phyloP scores from a whole-genome alignment of 2,797 vertebrate genomes.

The Ispidina picta region DNA sequence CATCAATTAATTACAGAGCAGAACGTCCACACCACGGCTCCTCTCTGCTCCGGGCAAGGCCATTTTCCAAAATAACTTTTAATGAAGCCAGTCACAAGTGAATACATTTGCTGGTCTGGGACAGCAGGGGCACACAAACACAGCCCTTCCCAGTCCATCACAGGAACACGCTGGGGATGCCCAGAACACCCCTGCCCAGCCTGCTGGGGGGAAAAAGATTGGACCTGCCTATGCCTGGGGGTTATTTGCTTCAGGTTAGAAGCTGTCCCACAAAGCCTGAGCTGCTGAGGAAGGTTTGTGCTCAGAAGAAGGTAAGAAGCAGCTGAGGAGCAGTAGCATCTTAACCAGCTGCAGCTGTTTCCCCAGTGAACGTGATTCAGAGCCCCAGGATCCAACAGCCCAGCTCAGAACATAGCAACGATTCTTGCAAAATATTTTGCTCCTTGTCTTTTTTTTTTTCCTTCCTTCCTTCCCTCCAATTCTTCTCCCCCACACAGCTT shows the following conservation, averaged over 20 bases:
- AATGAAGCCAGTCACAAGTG: neutral
- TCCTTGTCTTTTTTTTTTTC: neutral
- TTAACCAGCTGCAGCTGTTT: conserved; percentile 72
- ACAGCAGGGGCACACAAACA: neutral
- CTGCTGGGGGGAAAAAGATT: neutral
- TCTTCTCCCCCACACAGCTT: conserved; percentile 18
- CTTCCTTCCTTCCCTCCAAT: too few relatives aligned
- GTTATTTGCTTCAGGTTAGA: neutral
- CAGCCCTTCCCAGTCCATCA: neutral
- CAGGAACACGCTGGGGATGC: neutral
- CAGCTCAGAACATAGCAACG: conserved; percentile 62
- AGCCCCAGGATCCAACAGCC: conserved; percentile 41
- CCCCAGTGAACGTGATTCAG: conserved; percentile 64
- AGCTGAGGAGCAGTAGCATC: conserved; percentile 68
- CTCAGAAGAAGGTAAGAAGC: conserved; percentile 34
- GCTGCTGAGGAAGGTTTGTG: neutral
- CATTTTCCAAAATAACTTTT: conserved; percentile 40
- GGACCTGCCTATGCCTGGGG: neutral
- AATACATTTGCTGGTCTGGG: neutral
- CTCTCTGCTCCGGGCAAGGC: conserved; percentile 19
- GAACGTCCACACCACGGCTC: neutral
- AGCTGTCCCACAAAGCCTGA: neutral
- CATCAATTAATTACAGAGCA: conserved; percentile 44
- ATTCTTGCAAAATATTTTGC: conserved; percentile 70
- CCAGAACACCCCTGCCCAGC: neutral